A percentile compares a stretch with the other conserved stretches of the same genome.
Conservation (phyloP, 1,140 invertebrate genomes). For the Papilio dardanus region DNA sequence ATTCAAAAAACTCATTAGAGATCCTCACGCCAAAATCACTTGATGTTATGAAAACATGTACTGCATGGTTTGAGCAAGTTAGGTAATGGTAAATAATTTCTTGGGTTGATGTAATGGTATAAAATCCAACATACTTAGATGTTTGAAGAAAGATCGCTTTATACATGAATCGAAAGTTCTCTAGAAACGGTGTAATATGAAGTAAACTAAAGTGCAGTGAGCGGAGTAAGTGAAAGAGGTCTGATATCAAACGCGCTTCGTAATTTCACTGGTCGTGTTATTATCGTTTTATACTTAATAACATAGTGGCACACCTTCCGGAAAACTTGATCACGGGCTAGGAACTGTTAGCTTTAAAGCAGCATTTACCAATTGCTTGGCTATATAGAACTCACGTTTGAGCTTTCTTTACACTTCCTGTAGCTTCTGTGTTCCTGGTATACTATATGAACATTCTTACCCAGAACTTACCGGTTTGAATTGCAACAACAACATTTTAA, state of each 20-base stretch:
- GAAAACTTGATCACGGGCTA: constrained; percentile 20
- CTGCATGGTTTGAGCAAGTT: no score
- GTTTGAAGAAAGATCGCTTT: background rate
- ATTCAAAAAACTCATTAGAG: background rate
- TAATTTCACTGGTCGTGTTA: constrained; percentile 23
- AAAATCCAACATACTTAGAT: background rate
- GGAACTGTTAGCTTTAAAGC: constrained; percentile 25
- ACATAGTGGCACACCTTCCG: constrained; percentile 2
- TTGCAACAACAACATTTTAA: background rate
- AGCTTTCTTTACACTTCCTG: constrained; percentile 26
- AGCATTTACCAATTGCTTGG: constrained; percentile 27
- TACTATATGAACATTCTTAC: background rate
- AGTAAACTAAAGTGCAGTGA: background rate
- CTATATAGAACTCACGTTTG: background rate
- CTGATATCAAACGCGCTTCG: constrained; percentile 11
- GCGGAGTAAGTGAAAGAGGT: constrained; percentile 6
- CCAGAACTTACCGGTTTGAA: no score
- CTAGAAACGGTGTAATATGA: background rate
- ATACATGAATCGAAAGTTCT: background rate
- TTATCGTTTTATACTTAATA: constrained; percentile 37
- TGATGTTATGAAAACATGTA: background rate
- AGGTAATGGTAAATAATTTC: background rate
- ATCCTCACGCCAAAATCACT: background rate
- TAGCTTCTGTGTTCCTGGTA: constrained; percentile 9
- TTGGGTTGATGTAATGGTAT: background rate